Percentiles rank a stretch among this genome's conserved stretches.
Conservation (phyloP, 2,113 vertebrate species). For the Polypterus bichir region DNA sequence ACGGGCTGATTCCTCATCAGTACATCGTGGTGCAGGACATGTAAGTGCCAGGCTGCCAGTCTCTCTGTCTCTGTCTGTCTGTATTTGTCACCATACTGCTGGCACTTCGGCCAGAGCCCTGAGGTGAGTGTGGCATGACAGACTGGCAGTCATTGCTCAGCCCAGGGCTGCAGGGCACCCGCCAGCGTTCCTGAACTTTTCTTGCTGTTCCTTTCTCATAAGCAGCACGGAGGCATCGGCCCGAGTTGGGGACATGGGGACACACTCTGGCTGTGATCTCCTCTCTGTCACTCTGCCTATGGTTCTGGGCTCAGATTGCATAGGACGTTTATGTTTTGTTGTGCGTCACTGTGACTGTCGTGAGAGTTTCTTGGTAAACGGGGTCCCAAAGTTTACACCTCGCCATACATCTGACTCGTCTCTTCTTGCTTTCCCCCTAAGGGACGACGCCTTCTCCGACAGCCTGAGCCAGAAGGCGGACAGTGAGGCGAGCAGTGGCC, state of each 20-base stretch:
- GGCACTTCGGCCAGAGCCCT: not conserved
- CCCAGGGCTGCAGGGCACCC: not conserved
- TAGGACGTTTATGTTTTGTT: no score
- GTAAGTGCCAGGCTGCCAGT: conserved; percentile 58
- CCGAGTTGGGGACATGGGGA: not conserved
- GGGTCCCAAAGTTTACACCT: no score
- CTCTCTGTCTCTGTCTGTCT: no score
- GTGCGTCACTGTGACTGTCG: no score
- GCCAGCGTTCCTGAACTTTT: no score
- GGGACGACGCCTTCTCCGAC: conserved; percentile 94
- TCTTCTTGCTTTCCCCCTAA: conserved; percentile 22
- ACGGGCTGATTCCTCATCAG: conserved; percentile 94
- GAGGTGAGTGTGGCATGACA: not conserved
- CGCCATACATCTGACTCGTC: no score
- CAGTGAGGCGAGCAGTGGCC: conserved; percentile 93
- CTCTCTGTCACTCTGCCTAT: not conserved
- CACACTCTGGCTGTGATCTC: not conserved
- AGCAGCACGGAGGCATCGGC: no score
- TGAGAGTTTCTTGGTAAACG: no score
- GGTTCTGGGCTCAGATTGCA: not conserved
- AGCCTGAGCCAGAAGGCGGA: conserved; percentile 95
- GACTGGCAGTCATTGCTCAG: not conserved
- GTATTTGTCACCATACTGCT: not conserved
- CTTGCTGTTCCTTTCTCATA: no score
- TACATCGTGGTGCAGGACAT: conserved; percentile 97